Conservation (phyloP, 2,113 vertebrate genomes). For the Pongo abelii region DNA sequence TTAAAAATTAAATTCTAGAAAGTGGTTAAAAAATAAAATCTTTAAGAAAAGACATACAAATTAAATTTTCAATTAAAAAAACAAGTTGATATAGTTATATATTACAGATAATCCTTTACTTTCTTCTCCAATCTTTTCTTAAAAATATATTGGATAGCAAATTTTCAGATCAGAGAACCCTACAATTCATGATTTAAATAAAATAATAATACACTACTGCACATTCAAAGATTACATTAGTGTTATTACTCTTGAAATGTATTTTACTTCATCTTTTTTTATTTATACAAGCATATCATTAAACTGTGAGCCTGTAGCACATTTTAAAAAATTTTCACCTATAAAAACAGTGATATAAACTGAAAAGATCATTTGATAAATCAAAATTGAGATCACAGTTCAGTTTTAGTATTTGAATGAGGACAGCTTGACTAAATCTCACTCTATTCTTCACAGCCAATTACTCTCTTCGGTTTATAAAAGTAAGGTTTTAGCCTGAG, state of each 20-base stretch:
- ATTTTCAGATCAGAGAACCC: neutral
- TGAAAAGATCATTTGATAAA: neutral
- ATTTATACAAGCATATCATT: neutral
- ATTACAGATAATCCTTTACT: neutral
- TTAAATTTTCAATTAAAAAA: neutral
- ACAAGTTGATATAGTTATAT: neutral
- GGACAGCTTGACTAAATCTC: neutral
- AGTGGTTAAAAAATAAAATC: neutral
- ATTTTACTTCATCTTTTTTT: neutral
- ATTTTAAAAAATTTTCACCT: neutral
- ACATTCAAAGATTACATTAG: neutral
- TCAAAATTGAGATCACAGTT: neutral
- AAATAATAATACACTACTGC: neutral
- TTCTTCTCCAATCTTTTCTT: neutral
- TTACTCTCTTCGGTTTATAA: neutral
- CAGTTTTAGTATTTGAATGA: slow-evolving; percentile 1
- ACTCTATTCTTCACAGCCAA: neutral
- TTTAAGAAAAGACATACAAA: neutral
- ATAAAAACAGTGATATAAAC: neutral
- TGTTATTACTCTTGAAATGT: neutral
- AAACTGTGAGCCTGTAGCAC: neutral
- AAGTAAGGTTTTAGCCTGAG: neutral
- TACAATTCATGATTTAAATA: slow-evolving; percentile 23
- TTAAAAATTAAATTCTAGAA: neutral
- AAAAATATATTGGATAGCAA: neutral